Evolutionary conservation across 2,113 vertebrate genomes (phyloP).

Genomic region (Cavia porcellus): DNA sequence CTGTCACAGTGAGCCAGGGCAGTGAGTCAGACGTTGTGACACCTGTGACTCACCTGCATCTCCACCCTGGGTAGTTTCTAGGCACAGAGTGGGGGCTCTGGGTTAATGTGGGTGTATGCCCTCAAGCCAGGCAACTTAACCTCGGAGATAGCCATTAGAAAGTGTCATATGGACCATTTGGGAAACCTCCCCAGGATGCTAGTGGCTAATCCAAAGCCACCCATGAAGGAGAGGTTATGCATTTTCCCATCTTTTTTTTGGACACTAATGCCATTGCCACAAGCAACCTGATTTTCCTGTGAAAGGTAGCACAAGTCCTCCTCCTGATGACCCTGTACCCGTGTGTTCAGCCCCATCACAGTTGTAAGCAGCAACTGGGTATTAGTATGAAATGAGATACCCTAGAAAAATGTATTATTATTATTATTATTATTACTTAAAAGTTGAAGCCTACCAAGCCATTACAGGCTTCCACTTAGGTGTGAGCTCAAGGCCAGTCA

Average conservation of each 20-base stretch:
- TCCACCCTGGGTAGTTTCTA: background rate
- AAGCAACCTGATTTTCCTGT: background rate
- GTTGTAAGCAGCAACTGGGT: background rate
- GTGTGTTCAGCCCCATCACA: background rate
- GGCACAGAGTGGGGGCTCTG: background rate
- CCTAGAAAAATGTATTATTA: background rate
- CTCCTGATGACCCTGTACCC: background rate
- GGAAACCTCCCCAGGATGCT: background rate
- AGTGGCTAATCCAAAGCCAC: background rate
- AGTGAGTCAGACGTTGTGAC: slow-evolving; percentile 24
- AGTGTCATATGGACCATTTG: background rate
- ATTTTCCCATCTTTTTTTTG: background rate
- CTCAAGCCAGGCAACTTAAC: background rate
- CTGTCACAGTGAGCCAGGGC: background rate
- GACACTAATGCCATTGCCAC: background rate
- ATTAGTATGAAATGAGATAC: background rate
- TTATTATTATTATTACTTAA: background rate
- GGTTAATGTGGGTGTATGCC: background rate
- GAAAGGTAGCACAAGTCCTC: background rate
- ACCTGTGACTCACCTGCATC: background rate
- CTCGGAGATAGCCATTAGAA: background rate
- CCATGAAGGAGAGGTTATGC: background rate
- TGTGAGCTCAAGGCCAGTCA: background rate
- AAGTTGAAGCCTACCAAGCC: background rate
- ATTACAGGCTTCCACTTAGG: background rate